A percentile compares a stretch with the other conserved stretches of the same genome.
phyloP scores from a whole-genome alignment of 2,888 invertebrate species.

The Drosophila siamana region DNA sequence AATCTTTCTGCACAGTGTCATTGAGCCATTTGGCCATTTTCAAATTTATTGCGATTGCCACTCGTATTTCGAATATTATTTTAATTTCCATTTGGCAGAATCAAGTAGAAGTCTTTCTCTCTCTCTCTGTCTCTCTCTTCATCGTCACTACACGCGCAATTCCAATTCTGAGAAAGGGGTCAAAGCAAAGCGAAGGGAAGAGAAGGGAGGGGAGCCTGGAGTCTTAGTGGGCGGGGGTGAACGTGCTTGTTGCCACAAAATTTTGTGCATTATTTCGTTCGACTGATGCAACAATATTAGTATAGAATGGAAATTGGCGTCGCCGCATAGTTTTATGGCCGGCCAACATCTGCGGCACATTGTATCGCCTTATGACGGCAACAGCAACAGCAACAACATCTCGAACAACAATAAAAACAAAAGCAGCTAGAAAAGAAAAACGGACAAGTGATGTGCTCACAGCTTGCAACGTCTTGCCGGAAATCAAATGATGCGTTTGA shows the following conservation, averaged over 20 bases:
- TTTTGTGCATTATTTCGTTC: conserved; percentile 48
- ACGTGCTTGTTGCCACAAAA: conserved; percentile 39
- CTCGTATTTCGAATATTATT: conserved; percentile 11
- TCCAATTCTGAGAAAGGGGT: conserved; percentile 3
- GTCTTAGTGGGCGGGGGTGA: neutral
- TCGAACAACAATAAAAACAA: conserved; percentile 4
- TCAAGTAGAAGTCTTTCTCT: too few species aligned
- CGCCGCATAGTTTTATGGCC: conserved; percentile 45
- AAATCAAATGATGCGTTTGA: conserved; percentile 77
- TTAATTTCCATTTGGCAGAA: conserved; percentile 19
- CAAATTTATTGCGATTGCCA: conserved; percentile 2
- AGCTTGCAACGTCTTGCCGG: conserved; percentile 68
- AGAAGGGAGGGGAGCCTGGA: too few species aligned
- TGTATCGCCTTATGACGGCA: conserved; percentile 51
- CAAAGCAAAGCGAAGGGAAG: neutral
- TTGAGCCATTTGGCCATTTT: neutral
- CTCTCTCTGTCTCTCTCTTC: too few species aligned
- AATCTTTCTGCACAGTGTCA: conserved; percentile 20
- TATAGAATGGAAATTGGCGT: conserved; percentile 51
- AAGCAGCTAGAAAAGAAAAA: conserved; percentile 13
- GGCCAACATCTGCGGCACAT: conserved; percentile 67
- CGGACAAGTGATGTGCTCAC: conserved; percentile 47
- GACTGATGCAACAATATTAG: conserved; percentile 42
- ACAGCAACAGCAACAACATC: conserved; percentile 1
- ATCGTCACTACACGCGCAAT: conserved; percentile 45